Conservation (phyloP, 2,797 vertebrate species). For the Bradypodion pumilum region DNA sequence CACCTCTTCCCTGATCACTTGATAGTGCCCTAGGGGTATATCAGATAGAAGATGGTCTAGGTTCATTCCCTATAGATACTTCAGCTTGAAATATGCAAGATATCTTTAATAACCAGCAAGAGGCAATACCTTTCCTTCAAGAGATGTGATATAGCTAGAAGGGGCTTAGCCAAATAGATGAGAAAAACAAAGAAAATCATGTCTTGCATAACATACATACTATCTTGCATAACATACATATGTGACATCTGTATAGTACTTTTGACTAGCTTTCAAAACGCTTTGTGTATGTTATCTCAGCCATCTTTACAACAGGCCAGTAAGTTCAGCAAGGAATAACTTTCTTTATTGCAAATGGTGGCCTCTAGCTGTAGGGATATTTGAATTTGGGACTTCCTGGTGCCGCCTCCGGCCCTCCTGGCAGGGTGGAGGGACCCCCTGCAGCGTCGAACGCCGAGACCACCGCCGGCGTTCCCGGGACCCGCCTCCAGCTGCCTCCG, state of each 20-base stretch:
- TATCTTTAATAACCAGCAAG: not conserved
- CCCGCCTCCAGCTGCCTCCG: no score
- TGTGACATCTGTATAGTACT: not conserved
- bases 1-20: slow-evolving; percentile 47
- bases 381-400: not conserved
- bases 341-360: not conserved
- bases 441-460: no score
- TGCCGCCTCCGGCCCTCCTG: no score
- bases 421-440: no score
- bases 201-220: no score
- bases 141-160: not conserved
- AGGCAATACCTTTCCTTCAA: not conserved
- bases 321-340: not conserved
- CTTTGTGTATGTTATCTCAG: not conserved
- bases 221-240: not conserved
- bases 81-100: not conserved
- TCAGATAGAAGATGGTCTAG: slow-evolving; percentile 25
- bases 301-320: not conserved
- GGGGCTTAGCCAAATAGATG: not conserved
- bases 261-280: not conserved
- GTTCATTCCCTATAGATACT: slow-evolving; percentile 9
- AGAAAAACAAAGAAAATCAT: not conserved
- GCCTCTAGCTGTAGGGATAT: not conserved
- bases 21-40: not conserved
- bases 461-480: no score